phyloP scores from a whole-genome alignment of 2,113 vertebrate species.

The Coptodon bakossiorum region DNA sequence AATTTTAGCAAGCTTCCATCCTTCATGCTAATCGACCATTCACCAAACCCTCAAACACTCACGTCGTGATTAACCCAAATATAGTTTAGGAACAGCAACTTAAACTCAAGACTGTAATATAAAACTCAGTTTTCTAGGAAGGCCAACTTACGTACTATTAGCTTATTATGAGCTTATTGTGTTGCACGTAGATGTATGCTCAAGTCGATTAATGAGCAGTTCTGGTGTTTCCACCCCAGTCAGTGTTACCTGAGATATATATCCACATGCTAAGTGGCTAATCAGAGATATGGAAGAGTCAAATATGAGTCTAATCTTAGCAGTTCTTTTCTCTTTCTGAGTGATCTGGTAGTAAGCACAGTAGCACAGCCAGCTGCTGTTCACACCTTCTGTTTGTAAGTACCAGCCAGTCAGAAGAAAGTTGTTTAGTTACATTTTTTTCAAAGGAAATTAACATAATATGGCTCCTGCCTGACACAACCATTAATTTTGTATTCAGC shows the following conservation, averaged over 20 bases:
- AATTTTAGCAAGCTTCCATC: not conserved
- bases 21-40: not conserved
- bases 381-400: not conserved
- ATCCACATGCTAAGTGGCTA: not conserved
- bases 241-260: not conserved
- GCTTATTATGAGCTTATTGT: not conserved
- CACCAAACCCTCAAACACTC: not conserved
- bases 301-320: not conserved
- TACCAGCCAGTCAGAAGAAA: not conserved
- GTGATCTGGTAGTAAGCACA: not conserved
- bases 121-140: not conserved
- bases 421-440: not conserved
- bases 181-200: not conserved
- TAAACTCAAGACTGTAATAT: not conserved
- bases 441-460: not conserved
- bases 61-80: not conserved
- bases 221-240: not conserved
- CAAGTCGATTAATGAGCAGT: not conserved
- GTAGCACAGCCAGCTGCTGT: not conserved
- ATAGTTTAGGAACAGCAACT: not conserved
- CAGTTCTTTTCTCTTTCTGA: not conserved
- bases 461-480: not conserved
- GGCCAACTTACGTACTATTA: not conserved
- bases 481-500: not conserved
- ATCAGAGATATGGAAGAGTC: not conserved